Percentiles rank a stretch among this genome's conserved stretches.
phyloP scores from a whole-genome alignment of 2,797 vertebrate species.

The Selene dorsalis region DNA sequence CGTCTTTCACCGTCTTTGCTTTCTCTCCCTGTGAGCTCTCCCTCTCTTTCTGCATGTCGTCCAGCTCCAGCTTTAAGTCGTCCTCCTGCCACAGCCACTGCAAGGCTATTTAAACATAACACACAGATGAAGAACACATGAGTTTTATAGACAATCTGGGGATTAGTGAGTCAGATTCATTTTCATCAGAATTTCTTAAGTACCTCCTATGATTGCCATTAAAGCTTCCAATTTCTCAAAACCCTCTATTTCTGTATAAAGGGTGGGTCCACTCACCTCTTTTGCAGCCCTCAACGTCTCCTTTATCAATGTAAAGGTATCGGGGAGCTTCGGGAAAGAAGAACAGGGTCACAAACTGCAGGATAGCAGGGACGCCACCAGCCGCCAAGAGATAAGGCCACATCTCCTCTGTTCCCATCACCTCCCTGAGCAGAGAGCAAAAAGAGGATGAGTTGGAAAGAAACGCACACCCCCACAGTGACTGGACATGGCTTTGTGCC shows the following conservation, averaged over 20 bases:
- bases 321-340: conserved; percentile 87
- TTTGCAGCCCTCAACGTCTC: conserved; percentile 79
- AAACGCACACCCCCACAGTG: background rate
- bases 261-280: conserved; percentile 72
- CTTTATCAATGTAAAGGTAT: conserved; percentile 86
- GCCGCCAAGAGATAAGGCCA: conserved; percentile 83
- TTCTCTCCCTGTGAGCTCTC: conserved; percentile 72
- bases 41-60: conserved; percentile 84
- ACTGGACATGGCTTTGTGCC: background rate
- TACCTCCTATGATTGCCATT: background rate
- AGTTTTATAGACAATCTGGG: background rate
- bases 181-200: background rate
- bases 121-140: conserved; percentile 1
- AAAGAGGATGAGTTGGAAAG: background rate
- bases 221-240: background rate
- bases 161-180: background rate
- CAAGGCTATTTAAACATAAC: conserved; percentile 73
- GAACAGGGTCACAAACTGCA: conserved; percentile 80
- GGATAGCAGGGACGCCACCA: conserved; percentile 76
- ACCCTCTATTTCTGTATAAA: too few relatives aligned
- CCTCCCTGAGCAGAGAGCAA: conserved; percentile 72
- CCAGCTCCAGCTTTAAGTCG: conserved; percentile 78
- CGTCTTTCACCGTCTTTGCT: conserved; percentile 77
- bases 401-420: conserved; percentile 83
- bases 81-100: conserved; percentile 85